Percentiles rank a stretch among this genome's conserved stretches.
These are phyloP conservation scores for Octomys mimax DNA, from an alignment of 2,797 vertebrate species.

Conservation along the genomic window DNA sequence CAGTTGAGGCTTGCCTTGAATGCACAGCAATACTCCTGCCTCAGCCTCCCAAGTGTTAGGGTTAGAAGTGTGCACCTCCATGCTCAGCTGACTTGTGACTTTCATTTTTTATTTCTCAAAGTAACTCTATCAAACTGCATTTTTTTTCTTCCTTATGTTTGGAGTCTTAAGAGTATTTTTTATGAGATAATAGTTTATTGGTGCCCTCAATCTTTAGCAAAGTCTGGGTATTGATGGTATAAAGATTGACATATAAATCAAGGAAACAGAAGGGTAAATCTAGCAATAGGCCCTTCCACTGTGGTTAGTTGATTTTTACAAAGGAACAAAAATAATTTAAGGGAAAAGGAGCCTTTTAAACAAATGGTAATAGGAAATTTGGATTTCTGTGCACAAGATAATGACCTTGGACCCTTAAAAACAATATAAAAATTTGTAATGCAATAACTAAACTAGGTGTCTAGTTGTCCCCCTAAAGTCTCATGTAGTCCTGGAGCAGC, in stretches of 20 bases:
- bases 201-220: background rate
- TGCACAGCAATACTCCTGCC: background rate
- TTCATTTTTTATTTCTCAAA: conserved; percentile 34
- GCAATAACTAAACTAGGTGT: background rate
- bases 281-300: conserved; percentile 26
- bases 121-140: background rate
- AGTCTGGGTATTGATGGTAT: conserved; percentile 1
- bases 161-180: background rate
- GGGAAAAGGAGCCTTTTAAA: background rate
- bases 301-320: conserved; percentile 10
- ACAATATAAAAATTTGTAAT: conserved; percentile 29
- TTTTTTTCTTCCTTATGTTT: conserved; percentile 23
- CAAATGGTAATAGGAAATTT: conserved; percentile 5
- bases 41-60: background rate
- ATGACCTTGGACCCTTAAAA: background rate
- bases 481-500: too few relatives aligned
- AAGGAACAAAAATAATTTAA: background rate
- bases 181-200: background rate
- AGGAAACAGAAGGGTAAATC: background rate
- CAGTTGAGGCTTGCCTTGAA: background rate
- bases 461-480: too few relatives aligned
- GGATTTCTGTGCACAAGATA: background rate
- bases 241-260: background rate
- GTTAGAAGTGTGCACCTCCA: background rate
- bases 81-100: background rate